These are phyloP conservation scores for Pseudorhiza aurosa DNA, from an alignment of 30 jellyfish, hydroid and myxozoan genomes.

Conservation along the genomic window DNA sequence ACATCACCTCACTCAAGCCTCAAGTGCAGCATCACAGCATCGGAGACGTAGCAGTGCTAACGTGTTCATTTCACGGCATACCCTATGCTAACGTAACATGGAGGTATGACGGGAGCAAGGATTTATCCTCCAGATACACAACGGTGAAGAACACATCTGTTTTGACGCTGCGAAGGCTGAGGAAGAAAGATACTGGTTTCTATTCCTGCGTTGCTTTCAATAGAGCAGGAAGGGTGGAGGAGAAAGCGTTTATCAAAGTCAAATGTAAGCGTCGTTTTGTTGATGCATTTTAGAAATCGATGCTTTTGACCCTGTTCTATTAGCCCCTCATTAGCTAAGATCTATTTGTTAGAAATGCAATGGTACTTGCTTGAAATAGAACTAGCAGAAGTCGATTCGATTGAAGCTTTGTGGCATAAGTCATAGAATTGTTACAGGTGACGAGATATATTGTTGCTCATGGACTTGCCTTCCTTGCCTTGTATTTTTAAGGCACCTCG, in stretches of 20 bases:
- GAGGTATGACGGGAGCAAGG: slow-evolving; percentile 35
- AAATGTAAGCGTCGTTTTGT: slow-evolving; percentile 20
- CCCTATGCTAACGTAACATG: slow-evolving; percentile 59
- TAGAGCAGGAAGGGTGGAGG: slow-evolving; percentile 41
- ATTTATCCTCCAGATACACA: neutral
- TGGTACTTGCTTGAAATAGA: too few relatives aligned
- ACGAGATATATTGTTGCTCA: too few relatives aligned
- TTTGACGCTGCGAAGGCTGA: slow-evolving; percentile 29
- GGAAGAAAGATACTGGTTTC: slow-evolving; percentile 24
- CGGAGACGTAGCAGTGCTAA: slow-evolving; percentile 16
- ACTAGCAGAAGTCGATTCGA: too few relatives aligned
- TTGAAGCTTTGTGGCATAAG: too few relatives aligned
- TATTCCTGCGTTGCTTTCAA: slow-evolving; percentile 48
- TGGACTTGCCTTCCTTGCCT: neutral
- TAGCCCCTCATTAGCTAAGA: too few relatives aligned
- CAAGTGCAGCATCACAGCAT: neutral
- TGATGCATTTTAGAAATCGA: too few relatives aligned
- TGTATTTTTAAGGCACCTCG: neutral
- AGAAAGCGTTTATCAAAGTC: slow-evolving; percentile 46
- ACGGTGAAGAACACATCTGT: slow-evolving; percentile 4
- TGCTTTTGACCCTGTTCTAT: too few relatives aligned
- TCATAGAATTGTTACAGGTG: too few relatives aligned
- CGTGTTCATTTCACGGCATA: slow-evolving; percentile 25
- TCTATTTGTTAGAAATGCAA: too few relatives aligned
- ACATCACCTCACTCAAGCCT: slow-evolving; percentile 46